phyloP scores from a whole-genome alignment of 2,888 invertebrate species.

The Melanotus villosus region DNA sequence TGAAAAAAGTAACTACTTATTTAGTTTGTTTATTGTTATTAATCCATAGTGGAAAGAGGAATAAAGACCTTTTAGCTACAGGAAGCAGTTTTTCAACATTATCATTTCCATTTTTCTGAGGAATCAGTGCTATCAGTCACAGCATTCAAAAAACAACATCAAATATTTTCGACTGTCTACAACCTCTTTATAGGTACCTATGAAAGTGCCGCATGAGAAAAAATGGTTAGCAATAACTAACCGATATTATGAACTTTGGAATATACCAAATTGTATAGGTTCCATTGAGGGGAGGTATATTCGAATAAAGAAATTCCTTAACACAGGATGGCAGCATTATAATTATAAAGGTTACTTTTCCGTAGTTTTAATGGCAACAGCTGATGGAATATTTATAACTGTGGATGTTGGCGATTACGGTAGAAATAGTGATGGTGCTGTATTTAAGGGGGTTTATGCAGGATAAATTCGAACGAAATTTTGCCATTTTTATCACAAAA shows the following conservation, averaged over 20 bases:
- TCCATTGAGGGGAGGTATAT: conserved; percentile 53
- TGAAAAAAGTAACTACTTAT: not conserved
- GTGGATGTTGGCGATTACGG: conserved; percentile 56
- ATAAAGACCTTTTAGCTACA: no score
- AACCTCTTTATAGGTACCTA: conserved; percentile 22
- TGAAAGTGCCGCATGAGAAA: conserved; percentile 22
- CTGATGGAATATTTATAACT: conserved; percentile 55
- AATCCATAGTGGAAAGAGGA: no score
- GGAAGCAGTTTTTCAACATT: no score
- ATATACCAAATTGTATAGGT: no score
- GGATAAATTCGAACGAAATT: no score
- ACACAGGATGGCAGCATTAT: conserved; percentile 54
- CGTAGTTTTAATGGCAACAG: conserved; percentile 56
- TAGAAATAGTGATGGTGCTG: conserved; percentile 52
- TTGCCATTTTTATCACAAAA: no score
- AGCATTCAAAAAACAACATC: no score
- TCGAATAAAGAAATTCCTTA: conserved; percentile 32
- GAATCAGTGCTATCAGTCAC: no score
- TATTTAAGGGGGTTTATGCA: conserved; percentile 31
- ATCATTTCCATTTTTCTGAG: no score
- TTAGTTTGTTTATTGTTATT: not conserved
- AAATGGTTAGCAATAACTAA: conserved; percentile 45
- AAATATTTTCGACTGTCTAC: conserved; percentile 14
- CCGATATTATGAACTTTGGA: no score
- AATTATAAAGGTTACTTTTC: conserved; percentile 57